Evolutionary conservation across 35 echinoderm and acorn worm genomes (phyloP).

Genomic region (Diadema setosum): DNA sequence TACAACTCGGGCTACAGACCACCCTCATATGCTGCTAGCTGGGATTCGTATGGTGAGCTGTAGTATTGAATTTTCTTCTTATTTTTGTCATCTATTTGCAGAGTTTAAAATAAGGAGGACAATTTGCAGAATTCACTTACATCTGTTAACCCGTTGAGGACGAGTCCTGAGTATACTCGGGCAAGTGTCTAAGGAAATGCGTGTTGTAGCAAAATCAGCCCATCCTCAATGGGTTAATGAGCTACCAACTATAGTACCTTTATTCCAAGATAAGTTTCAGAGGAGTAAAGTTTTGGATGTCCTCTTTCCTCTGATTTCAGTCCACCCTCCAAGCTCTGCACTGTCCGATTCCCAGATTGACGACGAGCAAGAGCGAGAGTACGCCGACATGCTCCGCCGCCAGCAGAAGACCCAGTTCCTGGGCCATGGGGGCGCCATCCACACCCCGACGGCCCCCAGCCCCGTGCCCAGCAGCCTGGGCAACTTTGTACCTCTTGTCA

Average conservation of each 20-base stretch:
- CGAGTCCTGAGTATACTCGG: no score
- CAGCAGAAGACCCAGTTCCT: constrained; percentile 42
- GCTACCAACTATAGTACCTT: no score
- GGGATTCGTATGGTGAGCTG: constrained; percentile 76
- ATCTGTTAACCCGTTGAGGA: no score
- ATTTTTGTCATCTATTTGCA: background rate
- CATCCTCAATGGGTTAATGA: no score
- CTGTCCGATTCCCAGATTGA: constrained; percentile 56
- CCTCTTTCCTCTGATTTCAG: no score
- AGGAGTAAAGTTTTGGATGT: no score
- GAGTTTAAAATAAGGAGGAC: no score
- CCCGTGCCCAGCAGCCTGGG: constrained; percentile 66
- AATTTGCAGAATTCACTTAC: no score
- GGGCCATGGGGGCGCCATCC: background rate
- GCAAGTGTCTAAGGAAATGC: no score
- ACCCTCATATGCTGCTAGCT: constrained; percentile 56
- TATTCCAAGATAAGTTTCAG: no score
- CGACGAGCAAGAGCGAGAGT: constrained; percentile 75
- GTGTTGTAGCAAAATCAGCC: no score
- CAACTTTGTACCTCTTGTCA: constrained; percentile 74
- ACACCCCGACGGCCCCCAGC: constrained; percentile 43
- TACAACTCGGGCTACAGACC: constrained; percentile 66
- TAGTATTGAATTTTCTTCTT: background rate
- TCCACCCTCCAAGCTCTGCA: background rate
- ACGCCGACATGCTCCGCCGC: constrained; percentile 54